Evolutionary conservation across 1,140 invertebrate genomes (phyloP).

Genomic region (Diplogasteroides magnus): DNA sequence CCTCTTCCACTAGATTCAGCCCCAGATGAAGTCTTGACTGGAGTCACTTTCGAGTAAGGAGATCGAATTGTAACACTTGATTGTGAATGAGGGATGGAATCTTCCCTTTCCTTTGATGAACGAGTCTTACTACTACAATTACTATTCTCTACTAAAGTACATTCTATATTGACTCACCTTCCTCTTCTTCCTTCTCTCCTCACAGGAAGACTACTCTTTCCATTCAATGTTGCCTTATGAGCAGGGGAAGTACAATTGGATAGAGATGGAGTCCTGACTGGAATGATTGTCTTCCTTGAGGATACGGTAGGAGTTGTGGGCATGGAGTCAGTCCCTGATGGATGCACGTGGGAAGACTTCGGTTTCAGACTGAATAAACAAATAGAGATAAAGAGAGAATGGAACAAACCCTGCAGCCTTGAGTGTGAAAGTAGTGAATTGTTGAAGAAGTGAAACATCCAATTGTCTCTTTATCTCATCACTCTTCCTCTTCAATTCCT

Average conservation of each 20-base stretch:
- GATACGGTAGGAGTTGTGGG: conserved; percentile 22
- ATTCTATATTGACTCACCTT: conserved; percentile 1
- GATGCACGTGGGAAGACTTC: conserved; percentile 6
- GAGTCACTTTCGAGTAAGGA: conserved; percentile 5
- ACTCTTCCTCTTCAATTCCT: conserved; percentile 15
- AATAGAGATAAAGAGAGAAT: conserved; percentile 8
- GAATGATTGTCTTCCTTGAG: conserved; percentile 9
- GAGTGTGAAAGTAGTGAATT: not conserved
- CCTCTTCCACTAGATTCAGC: conserved; percentile 20
- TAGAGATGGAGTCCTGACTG: conserved; percentile 2
- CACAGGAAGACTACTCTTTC: not conserved
- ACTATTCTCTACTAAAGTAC: no score
- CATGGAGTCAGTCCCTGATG: conserved; percentile 16
- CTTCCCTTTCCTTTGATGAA: not conserved
- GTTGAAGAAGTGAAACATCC: conserved; percentile 7
- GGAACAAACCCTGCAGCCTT: conserved; percentile 5
- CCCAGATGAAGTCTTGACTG: not conserved
- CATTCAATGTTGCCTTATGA: not conserved
- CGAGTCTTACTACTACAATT: not conserved
- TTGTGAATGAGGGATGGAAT: not conserved
- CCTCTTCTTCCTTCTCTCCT: conserved; percentile 10
- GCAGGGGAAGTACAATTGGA: conserved; percentile 3
- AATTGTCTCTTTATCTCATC: conserved; percentile 15
- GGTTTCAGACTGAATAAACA: conserved; percentile 10
- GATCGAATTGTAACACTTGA: conserved; percentile 1